Percentiles rank a stretch among this genome's conserved stretches.
phyloP scores from a whole-genome alignment of 2,888 invertebrate genomes.

The Hyposoter didymator region DNA sequence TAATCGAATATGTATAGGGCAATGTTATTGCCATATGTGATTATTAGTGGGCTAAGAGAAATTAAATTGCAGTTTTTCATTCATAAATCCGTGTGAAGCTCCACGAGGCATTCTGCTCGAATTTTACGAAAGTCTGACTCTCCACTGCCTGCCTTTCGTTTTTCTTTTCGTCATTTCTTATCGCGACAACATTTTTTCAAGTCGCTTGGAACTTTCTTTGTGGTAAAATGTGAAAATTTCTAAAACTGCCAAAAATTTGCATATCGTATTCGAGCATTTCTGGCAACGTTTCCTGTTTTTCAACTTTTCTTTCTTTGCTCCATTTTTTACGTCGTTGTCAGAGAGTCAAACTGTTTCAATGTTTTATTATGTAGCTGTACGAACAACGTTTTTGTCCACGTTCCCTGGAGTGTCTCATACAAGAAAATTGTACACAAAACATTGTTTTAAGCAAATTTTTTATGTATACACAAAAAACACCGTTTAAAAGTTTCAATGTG shows the following conservation, averaged over 20 bases:
- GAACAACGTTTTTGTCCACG: conserved; percentile 48
- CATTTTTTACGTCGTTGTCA: not conserved
- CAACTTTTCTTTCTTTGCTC: not conserved
- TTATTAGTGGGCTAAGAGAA: conserved; percentile 78
- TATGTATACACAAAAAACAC: conserved; percentile 20
- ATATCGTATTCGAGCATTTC: not conserved
- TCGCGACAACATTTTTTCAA: not conserved
- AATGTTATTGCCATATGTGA: conserved; percentile 78
- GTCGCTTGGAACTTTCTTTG: not conserved
- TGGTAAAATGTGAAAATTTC: not conserved
- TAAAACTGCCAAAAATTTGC: conserved; percentile 10
- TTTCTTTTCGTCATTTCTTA: not conserved
- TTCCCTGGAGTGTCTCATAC: conserved; percentile 17
- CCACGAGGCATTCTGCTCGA: conserved; percentile 33
- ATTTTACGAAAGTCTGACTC: not conserved
- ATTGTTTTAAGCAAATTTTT: conserved; percentile 4
- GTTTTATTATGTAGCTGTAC: conserved; percentile 23
- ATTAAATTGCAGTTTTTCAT: conserved; percentile 76
- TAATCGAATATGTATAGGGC: conserved; percentile 73
- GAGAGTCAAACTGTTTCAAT: conserved; percentile 61
- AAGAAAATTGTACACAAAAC: conserved; percentile 54
- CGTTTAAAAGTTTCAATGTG: conserved; percentile 4
- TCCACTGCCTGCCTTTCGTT: not conserved
- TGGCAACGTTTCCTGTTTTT: not conserved
- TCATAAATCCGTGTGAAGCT: conserved; percentile 59